Conservation (phyloP, 2,888 invertebrate genomes). For the Buathra laborator region DNA sequence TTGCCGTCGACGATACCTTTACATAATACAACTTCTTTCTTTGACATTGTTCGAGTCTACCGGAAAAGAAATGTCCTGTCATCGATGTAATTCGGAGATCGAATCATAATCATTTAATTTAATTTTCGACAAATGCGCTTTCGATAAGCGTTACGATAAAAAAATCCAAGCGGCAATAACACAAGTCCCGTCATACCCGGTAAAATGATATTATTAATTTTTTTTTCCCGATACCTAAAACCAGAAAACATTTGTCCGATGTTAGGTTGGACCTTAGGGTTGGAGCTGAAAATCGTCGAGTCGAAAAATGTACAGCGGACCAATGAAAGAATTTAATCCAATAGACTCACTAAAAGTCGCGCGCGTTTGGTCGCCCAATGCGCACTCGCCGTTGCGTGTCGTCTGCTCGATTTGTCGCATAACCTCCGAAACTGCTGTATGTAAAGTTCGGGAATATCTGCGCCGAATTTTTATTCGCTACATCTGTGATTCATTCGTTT, state of each 20-base stretch:
- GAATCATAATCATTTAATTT: neutral
- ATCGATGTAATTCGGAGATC: neutral
- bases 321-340: neutral
- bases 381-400: slow-evolving; percentile 24
- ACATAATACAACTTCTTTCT: slow-evolving; percentile 77
- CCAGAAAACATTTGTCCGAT: neutral
- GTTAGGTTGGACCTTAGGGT: slow-evolving; percentile 2
- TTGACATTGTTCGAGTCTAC: slow-evolving; percentile 47
- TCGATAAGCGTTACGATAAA: neutral
- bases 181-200: slow-evolving; percentile 10
- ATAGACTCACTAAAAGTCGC: too few relatives aligned
- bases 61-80: slow-evolving; percentile 1
- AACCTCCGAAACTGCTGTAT: slow-evolving; percentile 31
- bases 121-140: neutral
- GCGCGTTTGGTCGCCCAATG: neutral
- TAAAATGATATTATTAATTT: slow-evolving; percentile 9
- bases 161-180: slow-evolving; percentile 2
- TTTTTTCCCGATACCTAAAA: neutral
- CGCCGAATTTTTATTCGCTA: neutral
- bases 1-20: slow-evolving; percentile 76
- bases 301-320: neutral
- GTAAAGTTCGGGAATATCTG: slow-evolving; percentile 4
- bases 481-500: slow-evolving; percentile 25
- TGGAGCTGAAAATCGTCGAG: neutral
- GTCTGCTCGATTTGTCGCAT: slow-evolving; percentile 55